phyloP scores from a whole-genome alignment of 2,113 vertebrate species.

The Spilogale gracilis region DNA sequence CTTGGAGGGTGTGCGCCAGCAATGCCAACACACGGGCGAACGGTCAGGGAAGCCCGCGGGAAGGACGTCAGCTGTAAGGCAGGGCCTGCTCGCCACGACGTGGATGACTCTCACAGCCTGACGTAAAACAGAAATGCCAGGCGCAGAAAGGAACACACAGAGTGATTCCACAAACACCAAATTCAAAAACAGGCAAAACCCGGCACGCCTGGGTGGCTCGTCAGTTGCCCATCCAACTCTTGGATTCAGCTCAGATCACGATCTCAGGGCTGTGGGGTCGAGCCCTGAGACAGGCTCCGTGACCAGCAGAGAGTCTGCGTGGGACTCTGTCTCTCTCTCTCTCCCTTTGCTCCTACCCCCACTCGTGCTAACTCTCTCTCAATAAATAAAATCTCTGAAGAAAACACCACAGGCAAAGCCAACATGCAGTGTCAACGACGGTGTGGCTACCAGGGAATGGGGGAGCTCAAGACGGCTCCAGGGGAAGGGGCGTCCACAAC shows the following conservation, averaged over 20 bases:
- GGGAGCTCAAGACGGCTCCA: not conserved
- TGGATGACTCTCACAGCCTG: rapidly evolving
- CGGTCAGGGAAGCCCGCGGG: rapidly evolving
- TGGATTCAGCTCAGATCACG: not conserved
- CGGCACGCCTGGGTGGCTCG: too few relatives aligned
- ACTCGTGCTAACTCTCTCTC: not conserved
- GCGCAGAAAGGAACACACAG: rapidly evolving
- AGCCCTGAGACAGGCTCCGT: not conserved
- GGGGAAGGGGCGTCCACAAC: not conserved
- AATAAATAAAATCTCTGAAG: not conserved
- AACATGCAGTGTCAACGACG: not conserved
- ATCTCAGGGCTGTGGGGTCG: not conserved
- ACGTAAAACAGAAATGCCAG: not conserved
- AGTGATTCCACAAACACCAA: rapidly evolving
- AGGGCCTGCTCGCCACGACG: not conserved
- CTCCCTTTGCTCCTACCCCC: not conserved
- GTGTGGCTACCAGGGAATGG: too few relatives aligned
- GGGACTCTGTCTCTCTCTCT: not conserved
- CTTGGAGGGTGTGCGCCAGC: not conserved
- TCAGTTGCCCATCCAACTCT: too few relatives aligned
- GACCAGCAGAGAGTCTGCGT: not conserved
- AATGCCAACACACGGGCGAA: too few relatives aligned
- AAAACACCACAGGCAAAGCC: not conserved
- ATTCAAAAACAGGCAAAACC: not conserved
- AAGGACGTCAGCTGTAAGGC: not conserved